Base-by-base conservation (phyloP, 1,140 invertebrate species). In the Theocolax elegans region DNA sequence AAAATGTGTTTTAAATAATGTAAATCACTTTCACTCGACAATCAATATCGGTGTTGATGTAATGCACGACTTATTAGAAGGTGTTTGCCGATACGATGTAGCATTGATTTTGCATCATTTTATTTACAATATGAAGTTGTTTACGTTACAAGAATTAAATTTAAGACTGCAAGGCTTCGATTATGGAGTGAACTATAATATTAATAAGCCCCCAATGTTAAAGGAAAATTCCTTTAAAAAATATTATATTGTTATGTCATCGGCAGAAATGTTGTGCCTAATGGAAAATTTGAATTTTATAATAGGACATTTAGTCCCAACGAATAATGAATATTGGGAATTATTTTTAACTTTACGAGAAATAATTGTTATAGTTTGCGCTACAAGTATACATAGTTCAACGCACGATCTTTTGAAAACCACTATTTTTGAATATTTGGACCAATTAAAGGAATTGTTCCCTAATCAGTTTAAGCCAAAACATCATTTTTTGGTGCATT, bases 41-140 rank as follows among this genome's bases (percentile, higher is more conserved):
- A 76, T 72, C 31, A 85, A 86, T 75, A 72, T 76, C 48, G 74
- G 71, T 35, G 77, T 81, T 29, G 82, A 86, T 71, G 42, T 78
- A 4, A 83, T 84, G 82, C 81, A 86, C 66, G n/a, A n/a, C n/a
- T n/a, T n/a, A n/a, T n/a, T n/a, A n/a, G n/a, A n/a, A n/a, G n/a
- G n/a, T n/a, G n/a, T 84, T 46, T 80, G 72, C 38, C 75, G 78
- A 15, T 83, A 81, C 66, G 78, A 83, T 72, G 67, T 85, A 51
- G 73, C 70, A 46, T 62, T 78, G 42, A 72, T 84, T 65, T 71
- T 23, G 13, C n/a, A 49, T 25, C 6, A 49, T 49, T 49, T 49
- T 49, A 48, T 49, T 7, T 25, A 49, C 10, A 25, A 19, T 25
- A 3, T 19, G 25, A 23, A 25, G 25, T 25, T 49, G 2, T 49